A percentile compares a stretch with the other conserved stretches of the same genome.
Conservation (phyloP, 1,140 invertebrate species). For the Harlomillsia oculata region DNA sequence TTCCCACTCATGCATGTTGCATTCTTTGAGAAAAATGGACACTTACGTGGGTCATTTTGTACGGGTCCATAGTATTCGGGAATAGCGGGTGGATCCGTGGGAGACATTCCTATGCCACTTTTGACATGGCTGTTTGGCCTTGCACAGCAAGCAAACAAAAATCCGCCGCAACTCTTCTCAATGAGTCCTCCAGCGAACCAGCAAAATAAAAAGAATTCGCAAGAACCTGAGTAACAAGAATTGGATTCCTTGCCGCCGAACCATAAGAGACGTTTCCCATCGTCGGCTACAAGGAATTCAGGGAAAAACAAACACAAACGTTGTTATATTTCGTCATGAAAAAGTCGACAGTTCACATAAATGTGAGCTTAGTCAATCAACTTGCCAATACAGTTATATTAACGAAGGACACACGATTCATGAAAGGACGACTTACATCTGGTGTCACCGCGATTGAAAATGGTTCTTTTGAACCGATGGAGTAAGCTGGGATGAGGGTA, state of each 20-base stretch:
- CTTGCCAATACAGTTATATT: too few species aligned
- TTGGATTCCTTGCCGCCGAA: too few species aligned
- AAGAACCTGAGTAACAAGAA: conserved; percentile 59
- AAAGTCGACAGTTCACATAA: too few species aligned
- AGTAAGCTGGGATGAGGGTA: conserved; percentile 13
- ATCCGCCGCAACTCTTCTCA: conserved; percentile 67
- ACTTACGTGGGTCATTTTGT: conserved; percentile 43
- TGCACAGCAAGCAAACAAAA: conserved; percentile 80
- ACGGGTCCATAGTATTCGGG: conserved; percentile 49
- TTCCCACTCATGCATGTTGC: too few species aligned
- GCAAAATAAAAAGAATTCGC: conserved; percentile 72
- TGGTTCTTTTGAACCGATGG: conserved; percentile 30
- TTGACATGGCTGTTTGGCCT: conserved; percentile 57
- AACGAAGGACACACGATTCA: too few species aligned
- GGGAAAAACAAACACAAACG: too few species aligned
- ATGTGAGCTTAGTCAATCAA: too few species aligned
- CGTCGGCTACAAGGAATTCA: too few species aligned
- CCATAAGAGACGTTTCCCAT: too few species aligned
- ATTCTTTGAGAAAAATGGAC: too few species aligned
- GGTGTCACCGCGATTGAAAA: conserved; percentile 24
- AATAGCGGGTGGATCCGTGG: conserved; percentile 34
- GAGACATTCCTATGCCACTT: conserved; percentile 43
- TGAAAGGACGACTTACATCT: too few species aligned
- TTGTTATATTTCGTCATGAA: too few species aligned
- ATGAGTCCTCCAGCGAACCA: conserved; percentile 81